Base-by-base conservation (phyloP, 1,140 invertebrate species). In the Psix sp. region DNA sequence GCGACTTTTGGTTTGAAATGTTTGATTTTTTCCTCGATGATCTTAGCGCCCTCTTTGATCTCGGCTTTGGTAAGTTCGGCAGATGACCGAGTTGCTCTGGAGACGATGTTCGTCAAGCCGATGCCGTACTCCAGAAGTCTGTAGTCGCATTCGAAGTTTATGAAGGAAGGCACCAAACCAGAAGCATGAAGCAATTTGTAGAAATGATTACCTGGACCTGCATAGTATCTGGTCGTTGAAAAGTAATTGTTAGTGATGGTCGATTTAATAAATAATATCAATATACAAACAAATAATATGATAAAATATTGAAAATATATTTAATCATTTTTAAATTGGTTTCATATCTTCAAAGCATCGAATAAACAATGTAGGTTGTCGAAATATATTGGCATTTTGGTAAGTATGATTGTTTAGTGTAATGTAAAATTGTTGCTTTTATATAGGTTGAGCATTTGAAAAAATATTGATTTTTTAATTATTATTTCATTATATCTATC, bases 201-300 rank as follows among this genome's bases (percentile, higher is more conserved):
- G 65, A 87, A 87, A 59, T 87, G 86, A 78, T 87, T 87, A 5
- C 86, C 85, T 3, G 84, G 85, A 7, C 85, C 85, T 4, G 85
- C 85, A 20, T 87, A 87, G 74, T 87, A 87, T 46, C 83, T 80
- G 11, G n/a, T n/a, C n/a, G n/a, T n/a, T n/a, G n/a, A n/a, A 43
- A 73, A 71, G 13, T 42, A 13, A 40, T 2, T 6, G 5, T 33
- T 33, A 11, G 5, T 24, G 7, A 24, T 24, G 3, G 7, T 24
- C 13, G 6, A 2, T 35, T 35, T 35, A 13, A 7, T 29, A 29
- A 7, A 29, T n/a, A n/a, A n/a, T 3, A 29, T 29, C 26, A 29
- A 29, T 10, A 29, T 7, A 2, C n/a, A 7, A 3, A 29, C 26
- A 29, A 29, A 29, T 29, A 9, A 24, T 4, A n/a, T n/a, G n/a